Conservation (phyloP, 2,113 vertebrate species). For the Anhinga rufa region DNA sequence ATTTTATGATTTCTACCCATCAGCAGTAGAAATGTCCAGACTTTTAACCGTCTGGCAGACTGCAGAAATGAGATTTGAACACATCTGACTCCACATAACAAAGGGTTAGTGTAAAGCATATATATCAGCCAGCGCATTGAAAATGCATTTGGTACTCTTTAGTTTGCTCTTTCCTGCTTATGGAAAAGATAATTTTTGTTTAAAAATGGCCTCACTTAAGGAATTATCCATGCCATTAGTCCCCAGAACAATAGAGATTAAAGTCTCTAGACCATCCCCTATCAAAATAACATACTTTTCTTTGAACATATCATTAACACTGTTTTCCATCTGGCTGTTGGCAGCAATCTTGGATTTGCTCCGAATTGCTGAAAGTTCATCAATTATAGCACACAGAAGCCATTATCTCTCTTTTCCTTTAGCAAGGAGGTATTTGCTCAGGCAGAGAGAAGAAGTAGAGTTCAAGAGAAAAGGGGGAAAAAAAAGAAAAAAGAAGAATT, state of each 20-base stretch:
- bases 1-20: neutral
- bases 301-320: constrained; percentile 71
- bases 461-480: neutral
- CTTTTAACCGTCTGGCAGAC: neutral
- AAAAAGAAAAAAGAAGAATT: neutral
- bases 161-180: constrained; percentile 37
- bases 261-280: constrained; percentile 53
- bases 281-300: constrained; percentile 62
- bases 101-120: constrained; percentile 1
- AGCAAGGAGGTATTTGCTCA: constrained; percentile 14
- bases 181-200: constrained; percentile 63
- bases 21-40: neutral
- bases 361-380: constrained; percentile 64
- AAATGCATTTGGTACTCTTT: constrained; percentile 52
- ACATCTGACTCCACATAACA: constrained; percentile 20
- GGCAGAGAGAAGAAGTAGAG: constrained; percentile 15
- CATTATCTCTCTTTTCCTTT: constrained; percentile 50
- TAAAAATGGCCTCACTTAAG: constrained; percentile 56
- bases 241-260: constrained; percentile 60
- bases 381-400: constrained; percentile 66
- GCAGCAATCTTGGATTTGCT: constrained; percentile 54
- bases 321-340: constrained; percentile 65
- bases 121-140: neutral
- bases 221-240: constrained; percentile 60
- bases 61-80: constrained; percentile 26